Base-by-base conservation (phyloP, 1,140 invertebrate genomes). In the Drosophila willistoni region DNA sequence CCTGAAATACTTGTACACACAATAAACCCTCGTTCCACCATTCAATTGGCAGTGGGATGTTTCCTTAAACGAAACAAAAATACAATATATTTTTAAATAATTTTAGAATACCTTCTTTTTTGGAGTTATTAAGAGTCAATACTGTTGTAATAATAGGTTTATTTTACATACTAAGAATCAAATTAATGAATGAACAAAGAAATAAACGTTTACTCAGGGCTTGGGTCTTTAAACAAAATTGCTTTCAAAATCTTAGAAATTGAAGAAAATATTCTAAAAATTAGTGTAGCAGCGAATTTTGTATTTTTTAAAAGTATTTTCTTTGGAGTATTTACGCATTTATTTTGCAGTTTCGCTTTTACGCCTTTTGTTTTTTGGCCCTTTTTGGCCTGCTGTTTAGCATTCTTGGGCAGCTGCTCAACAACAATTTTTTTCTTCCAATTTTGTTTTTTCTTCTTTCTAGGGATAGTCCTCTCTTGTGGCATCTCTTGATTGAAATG, bases 401-500 rank as follows among this genome's bases (percentile, higher is more conserved):
- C 64, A 79, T 77, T 79, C 73, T 79, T 77, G 73, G 70, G 66
- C 63, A 77, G 59, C 66, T 73, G 73, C 36, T 65, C 56, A 65
- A 36, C 57, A 68, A 51, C 5, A 5, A 1, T 64, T 61, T 73
- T n/a, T 25, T 39, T 17, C 12, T 72, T 47, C 0, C 7, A 17
- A 47, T 51, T 42, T 54, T n/a, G 19, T 41, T 17, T 41, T 17
- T 41, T 55, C n/a, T 62, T 6, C 13, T 47, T 55, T n/a, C 29
- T 19, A 29, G 7, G 39, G 44, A 44, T 54, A 39, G 42, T 59
- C 70, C 36, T 80, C 76, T 68, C 72, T 89, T 80, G 84, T 61
- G 83, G 84, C 84, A 70, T 56, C 56, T 72, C 70, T 87, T 87
- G 80, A 84, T 87, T 87, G 84, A 87, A 89, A 89, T 89, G 80